Evolutionary conservation across 2,797 vertebrate genomes (phyloP).

Genomic region (Xyrichtys novacula): DNA sequence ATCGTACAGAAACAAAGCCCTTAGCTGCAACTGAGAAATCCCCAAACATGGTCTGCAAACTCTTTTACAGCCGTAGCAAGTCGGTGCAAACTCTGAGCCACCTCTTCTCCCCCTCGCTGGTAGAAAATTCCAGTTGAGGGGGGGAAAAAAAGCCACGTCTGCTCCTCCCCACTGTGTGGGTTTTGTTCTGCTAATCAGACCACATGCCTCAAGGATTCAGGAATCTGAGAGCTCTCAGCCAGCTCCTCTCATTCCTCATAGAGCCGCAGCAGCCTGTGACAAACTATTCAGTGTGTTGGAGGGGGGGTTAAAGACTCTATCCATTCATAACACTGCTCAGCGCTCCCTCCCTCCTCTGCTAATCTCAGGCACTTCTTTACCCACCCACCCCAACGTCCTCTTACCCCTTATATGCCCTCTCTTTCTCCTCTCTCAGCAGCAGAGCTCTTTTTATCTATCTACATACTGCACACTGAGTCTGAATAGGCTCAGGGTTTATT

Average conservation of each 20-base stretch:
- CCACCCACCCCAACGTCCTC: conserved; percentile 47
- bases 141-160: conserved; percentile 59
- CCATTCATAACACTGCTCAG: conserved; percentile 83
- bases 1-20: conserved; percentile 31
- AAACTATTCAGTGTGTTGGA: conserved; percentile 80
- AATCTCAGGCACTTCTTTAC: conserved; percentile 75
- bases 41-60: conserved; percentile 51
- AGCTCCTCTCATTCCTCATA: conserved; percentile 80
- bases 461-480: conserved; percentile 58
- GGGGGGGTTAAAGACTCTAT: conserved; percentile 84
- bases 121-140: conserved; percentile 76
- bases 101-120: conserved; percentile 62
- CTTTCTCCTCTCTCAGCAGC: conserved; percentile 65
- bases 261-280: conserved; percentile 81
- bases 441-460: conserved; percentile 69
- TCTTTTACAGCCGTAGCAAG: conserved; percentile 62
- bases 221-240: conserved; percentile 81
- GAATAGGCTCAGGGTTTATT: conserved; percentile 78
- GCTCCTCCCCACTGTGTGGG: conserved; percentile 84
- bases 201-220: conserved; percentile 85
- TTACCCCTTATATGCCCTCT: conserved; percentile 79
- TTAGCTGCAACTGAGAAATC: conserved; percentile 47
- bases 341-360: conserved; percentile 58
- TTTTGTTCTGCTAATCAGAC: conserved; percentile 86
- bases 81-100: conserved; percentile 68